Conservation (phyloP, 2,113 vertebrate species). For the Tychaedon coryphoeus region DNA sequence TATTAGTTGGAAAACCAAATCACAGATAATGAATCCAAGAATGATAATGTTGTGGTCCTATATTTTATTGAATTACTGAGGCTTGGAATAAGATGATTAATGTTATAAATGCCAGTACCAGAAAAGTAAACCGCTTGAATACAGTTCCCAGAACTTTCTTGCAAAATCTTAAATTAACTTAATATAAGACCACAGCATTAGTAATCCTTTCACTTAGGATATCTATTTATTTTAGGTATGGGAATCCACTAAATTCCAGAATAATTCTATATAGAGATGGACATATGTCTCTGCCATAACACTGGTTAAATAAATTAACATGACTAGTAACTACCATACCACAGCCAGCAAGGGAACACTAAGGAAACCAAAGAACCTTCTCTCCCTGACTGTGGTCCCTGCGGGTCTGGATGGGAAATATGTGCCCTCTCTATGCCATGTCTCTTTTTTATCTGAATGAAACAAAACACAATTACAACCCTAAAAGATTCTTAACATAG, state of each 20-base stretch:
- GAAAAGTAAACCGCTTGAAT: not conserved
- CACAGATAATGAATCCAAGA: not conserved
- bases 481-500: not conserved
- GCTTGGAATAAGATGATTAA: not conserved
- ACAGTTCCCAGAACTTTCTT: not conserved
- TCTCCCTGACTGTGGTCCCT: not conserved
- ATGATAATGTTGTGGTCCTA: not conserved
- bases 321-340: not conserved
- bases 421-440: accelerated
- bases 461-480: not conserved
- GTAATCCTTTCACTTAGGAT: not conserved
- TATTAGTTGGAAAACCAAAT: not conserved
- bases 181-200: not conserved
- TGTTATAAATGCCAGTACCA: not conserved
- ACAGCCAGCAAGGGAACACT: not conserved
- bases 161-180: not conserved
- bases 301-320: not conserved
- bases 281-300: not conserved
- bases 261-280: not conserved
- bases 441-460: not conserved
- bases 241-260: not conserved
- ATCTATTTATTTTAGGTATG: not conserved
- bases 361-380: not conserved
- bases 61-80: not conserved
- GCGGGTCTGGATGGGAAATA: not conserved